These are phyloP conservation scores for Ecdyonurus torrentis DNA, from an alignment of 2,888 invertebrate genomes.

Conservation along the genomic window DNA sequence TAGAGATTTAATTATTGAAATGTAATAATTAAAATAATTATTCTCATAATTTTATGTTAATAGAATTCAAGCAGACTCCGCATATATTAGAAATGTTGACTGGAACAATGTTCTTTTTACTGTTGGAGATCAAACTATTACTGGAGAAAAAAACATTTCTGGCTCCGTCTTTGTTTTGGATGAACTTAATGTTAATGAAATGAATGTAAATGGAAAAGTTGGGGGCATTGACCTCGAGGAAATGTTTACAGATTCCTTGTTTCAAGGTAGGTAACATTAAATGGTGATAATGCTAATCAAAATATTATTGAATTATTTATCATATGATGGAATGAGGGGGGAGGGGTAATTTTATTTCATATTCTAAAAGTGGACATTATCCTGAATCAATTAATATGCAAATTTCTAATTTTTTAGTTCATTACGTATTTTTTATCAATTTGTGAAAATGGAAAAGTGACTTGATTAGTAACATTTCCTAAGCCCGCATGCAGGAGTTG, in stretches of 20 bases:
- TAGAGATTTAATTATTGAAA: not conserved
- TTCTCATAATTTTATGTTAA: too few species aligned
- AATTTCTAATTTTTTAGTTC: too few species aligned
- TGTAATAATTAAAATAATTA: not conserved
- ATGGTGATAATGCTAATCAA: too few species aligned
- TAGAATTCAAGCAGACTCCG: not conserved
- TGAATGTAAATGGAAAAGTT: conserved; percentile 5
- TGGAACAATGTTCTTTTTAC: conserved; percentile 4
- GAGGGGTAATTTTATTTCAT: too few species aligned
- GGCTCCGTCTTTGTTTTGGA: not conserved
- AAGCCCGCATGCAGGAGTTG: too few species aligned
- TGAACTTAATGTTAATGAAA: not conserved
- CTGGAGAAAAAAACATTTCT: not conserved
- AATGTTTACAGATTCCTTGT: conserved; percentile 3
- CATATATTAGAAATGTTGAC: not conserved
- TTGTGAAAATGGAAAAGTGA: too few species aligned
- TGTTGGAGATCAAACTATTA: conserved; percentile 5
- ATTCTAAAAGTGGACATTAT: too few species aligned
- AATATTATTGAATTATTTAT: too few species aligned
- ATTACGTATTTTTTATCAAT: too few species aligned
- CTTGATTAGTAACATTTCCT: too few species aligned
- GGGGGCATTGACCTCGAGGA: conserved; percentile 5
- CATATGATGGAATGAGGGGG: too few species aligned
- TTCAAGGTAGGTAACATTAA: conserved; percentile 3
- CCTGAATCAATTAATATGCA: too few species aligned